These are phyloP conservation scores for Merodon equestris DNA, from an alignment of 2,888 invertebrate genomes.

Conservation along the genomic window DNA sequence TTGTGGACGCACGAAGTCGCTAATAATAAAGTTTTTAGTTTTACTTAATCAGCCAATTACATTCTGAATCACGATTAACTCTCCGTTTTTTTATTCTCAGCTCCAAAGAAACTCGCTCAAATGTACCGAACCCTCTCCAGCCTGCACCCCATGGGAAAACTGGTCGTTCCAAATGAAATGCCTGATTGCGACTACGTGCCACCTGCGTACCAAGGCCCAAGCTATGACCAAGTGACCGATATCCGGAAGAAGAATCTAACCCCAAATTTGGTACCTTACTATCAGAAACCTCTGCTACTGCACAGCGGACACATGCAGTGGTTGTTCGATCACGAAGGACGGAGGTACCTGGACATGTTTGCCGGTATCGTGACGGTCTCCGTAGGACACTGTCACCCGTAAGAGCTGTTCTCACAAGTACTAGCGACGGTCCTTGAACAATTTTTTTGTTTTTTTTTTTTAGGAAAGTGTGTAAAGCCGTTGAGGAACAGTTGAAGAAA, in stretches of 20 bases:
- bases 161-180: slow-evolving; percentile 73
- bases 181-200: slow-evolving; percentile 73
- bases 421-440: not conserved
- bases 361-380: slow-evolving; percentile 98
- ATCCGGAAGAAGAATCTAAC: slow-evolving; percentile 84
- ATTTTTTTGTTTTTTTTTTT: slow-evolving; percentile 62
- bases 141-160: slow-evolving; percentile 66
- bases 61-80: not conserved
- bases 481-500: slow-evolving; percentile 87
- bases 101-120: slow-evolving; percentile 16
- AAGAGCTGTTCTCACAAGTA: slow-evolving; percentile 78
- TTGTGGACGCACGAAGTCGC: too few species aligned
- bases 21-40: too few species aligned
- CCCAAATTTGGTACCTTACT: slow-evolving; percentile 86
- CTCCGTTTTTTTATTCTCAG: slow-evolving; percentile 22
- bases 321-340: slow-evolving; percentile 92
- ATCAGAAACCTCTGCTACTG: slow-evolving; percentile 90
- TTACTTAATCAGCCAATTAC: too few species aligned
- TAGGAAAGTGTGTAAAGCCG: slow-evolving; percentile 91
- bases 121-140: slow-evolving; percentile 52
- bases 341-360: slow-evolving; percentile 95
- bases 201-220: slow-evolving; percentile 81
- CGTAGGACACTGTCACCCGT: slow-evolving; percentile 99
- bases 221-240: slow-evolving; percentile 81
- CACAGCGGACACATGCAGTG: slow-evolving; percentile 95